Percentiles rank a stretch among this genome's conserved stretches.
Conservation (phyloP, 2,888 invertebrate species). For the Agrochola litura region DNA sequence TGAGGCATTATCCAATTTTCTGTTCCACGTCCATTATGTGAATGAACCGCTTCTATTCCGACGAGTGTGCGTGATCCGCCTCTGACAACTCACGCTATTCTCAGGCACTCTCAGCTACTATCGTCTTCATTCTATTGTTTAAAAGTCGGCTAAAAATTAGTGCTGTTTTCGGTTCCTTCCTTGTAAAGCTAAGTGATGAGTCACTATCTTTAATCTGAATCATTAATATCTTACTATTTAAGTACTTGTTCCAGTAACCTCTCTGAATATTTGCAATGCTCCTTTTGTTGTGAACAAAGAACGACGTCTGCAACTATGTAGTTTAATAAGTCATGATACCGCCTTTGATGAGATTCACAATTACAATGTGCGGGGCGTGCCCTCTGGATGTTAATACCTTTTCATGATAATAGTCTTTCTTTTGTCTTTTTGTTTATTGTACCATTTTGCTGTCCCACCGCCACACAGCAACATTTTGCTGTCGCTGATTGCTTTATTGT, state of each 20-base stretch:
- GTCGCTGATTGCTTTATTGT: slow-evolving; percentile 43
- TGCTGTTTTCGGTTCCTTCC: slow-evolving; percentile 64
- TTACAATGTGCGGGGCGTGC: slow-evolving; percentile 71
- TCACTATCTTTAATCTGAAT: slow-evolving; percentile 76
- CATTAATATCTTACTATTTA: slow-evolving; percentile 72
- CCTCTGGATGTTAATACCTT: slow-evolving; percentile 70
- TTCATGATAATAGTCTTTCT: slow-evolving; percentile 68
- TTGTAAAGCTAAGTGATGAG: slow-evolving; percentile 72
- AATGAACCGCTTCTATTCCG: slow-evolving; percentile 74
- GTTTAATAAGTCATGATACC: slow-evolving; percentile 71
- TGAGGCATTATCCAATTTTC: slow-evolving; percentile 85
- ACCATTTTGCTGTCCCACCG: slow-evolving; percentile 74
- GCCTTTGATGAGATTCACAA: slow-evolving; percentile 70
- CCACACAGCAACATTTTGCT: slow-evolving; percentile 61
- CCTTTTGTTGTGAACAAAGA: slow-evolving; percentile 79
- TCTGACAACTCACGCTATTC: slow-evolving; percentile 77
- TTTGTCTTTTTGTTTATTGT: slow-evolving; percentile 77
- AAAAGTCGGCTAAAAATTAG: slow-evolving; percentile 57
- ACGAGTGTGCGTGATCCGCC: slow-evolving; percentile 75
- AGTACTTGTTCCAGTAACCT: slow-evolving; percentile 81
- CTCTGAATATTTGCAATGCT: slow-evolving; percentile 71
- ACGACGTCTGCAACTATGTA: slow-evolving; percentile 65
- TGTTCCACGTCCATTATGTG: slow-evolving; percentile 78
- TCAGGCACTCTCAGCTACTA: slow-evolving; percentile 25
- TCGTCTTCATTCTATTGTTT: slow-evolving; percentile 68